Evolutionary conservation across 2,888 invertebrate genomes (phyloP).

Genomic region (Ferdinandea cuprea): DNA sequence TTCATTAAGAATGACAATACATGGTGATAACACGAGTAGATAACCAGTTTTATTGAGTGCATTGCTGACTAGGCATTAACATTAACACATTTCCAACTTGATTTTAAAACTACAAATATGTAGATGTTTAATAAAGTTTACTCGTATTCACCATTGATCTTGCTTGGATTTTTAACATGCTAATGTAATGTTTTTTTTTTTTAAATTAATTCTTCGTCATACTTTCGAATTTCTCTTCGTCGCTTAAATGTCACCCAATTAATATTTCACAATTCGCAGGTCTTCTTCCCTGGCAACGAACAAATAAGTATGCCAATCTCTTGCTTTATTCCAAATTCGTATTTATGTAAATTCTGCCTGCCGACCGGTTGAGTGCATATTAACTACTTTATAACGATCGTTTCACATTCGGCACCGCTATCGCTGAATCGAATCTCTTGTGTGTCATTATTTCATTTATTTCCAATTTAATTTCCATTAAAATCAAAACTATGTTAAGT

Average conservation of each 20-base stretch:
- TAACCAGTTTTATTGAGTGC: too few relatives aligned
- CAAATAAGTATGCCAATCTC: background rate
- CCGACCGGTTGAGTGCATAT: slow-evolving; percentile 30
- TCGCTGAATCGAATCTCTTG: too few relatives aligned
- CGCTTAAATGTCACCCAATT: background rate
- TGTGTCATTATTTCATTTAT: background rate
- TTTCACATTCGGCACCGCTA: background rate
- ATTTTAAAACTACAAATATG: too few relatives aligned
- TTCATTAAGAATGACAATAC: too few relatives aligned
- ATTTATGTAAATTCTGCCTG: slow-evolving; percentile 21
- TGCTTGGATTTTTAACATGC: too few relatives aligned
- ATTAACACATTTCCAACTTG: too few relatives aligned
- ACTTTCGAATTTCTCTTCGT: background rate
- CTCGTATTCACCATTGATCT: too few relatives aligned
- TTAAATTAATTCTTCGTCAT: background rate
- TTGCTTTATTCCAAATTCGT: background rate
- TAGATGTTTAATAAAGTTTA: too few relatives aligned
- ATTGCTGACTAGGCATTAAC: too few relatives aligned
- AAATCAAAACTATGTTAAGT: slow-evolving; percentile 4
- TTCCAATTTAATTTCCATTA: slow-evolving; percentile 18
- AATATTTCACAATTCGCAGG: too few relatives aligned
- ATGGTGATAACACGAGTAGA: too few relatives aligned
- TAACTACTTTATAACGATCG: slow-evolving; percentile 16
- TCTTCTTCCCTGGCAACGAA: background rate
- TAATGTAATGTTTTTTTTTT: background rate